A percentile compares a stretch with the other conserved stretches of the same genome.
Conservation (phyloP, 2,888 invertebrate genomes). For the Colletes collaris region DNA sequence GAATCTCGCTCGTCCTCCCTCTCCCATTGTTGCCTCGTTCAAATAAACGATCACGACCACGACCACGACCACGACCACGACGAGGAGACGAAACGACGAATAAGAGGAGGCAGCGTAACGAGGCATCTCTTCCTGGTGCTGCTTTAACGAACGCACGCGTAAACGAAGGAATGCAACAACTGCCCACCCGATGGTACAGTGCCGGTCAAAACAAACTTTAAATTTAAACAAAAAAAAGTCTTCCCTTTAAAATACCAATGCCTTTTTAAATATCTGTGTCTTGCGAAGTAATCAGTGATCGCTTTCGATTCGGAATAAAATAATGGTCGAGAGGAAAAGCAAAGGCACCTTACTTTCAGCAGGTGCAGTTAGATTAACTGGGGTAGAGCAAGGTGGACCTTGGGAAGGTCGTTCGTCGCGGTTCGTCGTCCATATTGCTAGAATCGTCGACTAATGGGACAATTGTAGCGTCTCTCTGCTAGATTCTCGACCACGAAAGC, state of each 20-base stretch:
- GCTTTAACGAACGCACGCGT: constrained; percentile 63
- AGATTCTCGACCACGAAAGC: constrained; percentile 73
- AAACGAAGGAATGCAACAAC: constrained; percentile 33
- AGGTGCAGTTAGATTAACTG: constrained; percentile 48
- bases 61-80: constrained; percentile 44
- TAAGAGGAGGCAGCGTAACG: constrained; percentile 62
- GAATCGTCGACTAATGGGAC: constrained; percentile 79
- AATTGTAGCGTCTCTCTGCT: constrained; percentile 67
- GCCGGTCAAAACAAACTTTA: too few relatives aligned
- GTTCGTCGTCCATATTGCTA: constrained; percentile 70
- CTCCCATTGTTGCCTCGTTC: constrained; percentile 49
- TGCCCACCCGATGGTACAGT: too few relatives aligned
- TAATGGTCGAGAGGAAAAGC: too few relatives aligned
- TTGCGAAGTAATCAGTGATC: too few relatives aligned
- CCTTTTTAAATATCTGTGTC: too few relatives aligned
- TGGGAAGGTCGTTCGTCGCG: constrained; percentile 70
- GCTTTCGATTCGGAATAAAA: too few relatives aligned
- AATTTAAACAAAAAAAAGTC: too few relatives aligned
- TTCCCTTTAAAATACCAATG: too few relatives aligned
- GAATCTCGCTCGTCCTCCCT: constrained; percentile 7
- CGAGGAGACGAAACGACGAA: constrained; percentile 53
- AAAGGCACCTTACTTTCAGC: constrained; percentile 17
- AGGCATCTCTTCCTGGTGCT: constrained; percentile 65
- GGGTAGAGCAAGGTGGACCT: constrained; percentile 48
- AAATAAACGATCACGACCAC: constrained; percentile 56